Base-by-base conservation (phyloP, 2,888 invertebrate species). In the Electrophaes corylata region DNA sequence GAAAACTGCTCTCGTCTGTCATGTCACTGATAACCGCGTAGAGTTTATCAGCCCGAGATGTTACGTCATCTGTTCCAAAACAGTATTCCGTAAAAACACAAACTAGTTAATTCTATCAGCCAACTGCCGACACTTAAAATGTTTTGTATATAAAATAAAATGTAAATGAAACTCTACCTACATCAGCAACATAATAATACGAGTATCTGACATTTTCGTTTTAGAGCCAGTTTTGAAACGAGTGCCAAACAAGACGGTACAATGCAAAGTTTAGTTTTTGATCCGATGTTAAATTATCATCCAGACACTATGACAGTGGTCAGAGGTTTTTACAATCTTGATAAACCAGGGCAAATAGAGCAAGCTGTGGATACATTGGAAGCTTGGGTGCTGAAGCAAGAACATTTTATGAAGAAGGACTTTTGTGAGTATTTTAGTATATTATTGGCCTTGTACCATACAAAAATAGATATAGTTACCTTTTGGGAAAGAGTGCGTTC, bases 311-410 rank as follows among this genome's bases (percentile, higher is more conserved):
- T 75, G 20, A 3, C 46, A 0, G 52, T 4, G 33, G 37, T 76
- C 0, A 62, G 75, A 23, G 68, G 53, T 40, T 40, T 63, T 10
- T 71, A 66, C 14, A 66, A 67, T 39, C 54, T 76, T 6, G 70
- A 75, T n/a, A 71, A 70, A 23, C 69, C 70, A 1, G 71, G 67
- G 3, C 62, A 67, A n/a, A 72, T 78, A 47, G 64, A 68, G 2
- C 67, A 73, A 18, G 66, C 70, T 1, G 54, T 76, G 0, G 64
- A 71, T 18, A 56, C 63, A n/a, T 48, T 76, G 35, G 64, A 69
- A n/a, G 62, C 63, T 3, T 78, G 76, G 76, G 43, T 73, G 0
- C 55, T 70, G 35, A 69, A 72, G 20, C 78, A 78, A 41, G 51
- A 57, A 4, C 76, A 78, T 62, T 72, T 76, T 18, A 45, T 48